Base-by-base conservation (phyloP, 2,797 vertebrate species). In the Pseudomugil tenellus region DNA sequence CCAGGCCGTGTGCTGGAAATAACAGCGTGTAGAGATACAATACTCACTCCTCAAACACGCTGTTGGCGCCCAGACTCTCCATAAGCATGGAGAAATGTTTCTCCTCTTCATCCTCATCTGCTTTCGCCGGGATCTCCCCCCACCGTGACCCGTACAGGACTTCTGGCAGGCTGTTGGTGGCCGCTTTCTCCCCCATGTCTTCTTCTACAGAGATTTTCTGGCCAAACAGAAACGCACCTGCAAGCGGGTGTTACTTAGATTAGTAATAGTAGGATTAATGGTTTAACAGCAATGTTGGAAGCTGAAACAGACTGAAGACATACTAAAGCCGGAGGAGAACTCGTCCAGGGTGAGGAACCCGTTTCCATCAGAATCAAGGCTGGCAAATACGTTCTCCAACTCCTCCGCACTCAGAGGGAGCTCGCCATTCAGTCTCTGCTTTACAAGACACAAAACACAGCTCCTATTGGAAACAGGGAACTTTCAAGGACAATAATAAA, bases 321-420 rank as follows among this genome's bases (percentile, higher is more conserved):
- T 91, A 99, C 97, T 96, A 62, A 99, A 97, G 84, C 97, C 96
- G 0, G 92, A 91, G 49, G 95, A 94, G 89, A 98, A 98, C 88
- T 99, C 98, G 4, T 96, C 90, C 16, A 93, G 92, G 3, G 95
- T 97, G 46, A 98, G 96, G 62, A 87, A 96, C 51, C 96, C 96
- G 1, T 98, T 98, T 74, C 94, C 87, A 53, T 99, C 97, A 0
- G 94, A 76, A 78, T 98, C 97, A 76, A 99, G 87, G 0, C 91
- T 94, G 67, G 95, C 94, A 58, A 99, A 99, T 17, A 96, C 96
- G 12, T 96, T 95, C 81, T 99, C 96, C 90, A 99, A 85, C 8
- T 99, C 96, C 23, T 97, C 96, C 2, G 92, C 88, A 65, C 93
- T 96, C 54, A 98, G 94, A 7, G 96, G 95, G 32, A 97, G 86